Evolutionary conservation across 2,797 vertebrate species (phyloP).

Genomic region (Tokudaia tokunoshimensis): DNA sequence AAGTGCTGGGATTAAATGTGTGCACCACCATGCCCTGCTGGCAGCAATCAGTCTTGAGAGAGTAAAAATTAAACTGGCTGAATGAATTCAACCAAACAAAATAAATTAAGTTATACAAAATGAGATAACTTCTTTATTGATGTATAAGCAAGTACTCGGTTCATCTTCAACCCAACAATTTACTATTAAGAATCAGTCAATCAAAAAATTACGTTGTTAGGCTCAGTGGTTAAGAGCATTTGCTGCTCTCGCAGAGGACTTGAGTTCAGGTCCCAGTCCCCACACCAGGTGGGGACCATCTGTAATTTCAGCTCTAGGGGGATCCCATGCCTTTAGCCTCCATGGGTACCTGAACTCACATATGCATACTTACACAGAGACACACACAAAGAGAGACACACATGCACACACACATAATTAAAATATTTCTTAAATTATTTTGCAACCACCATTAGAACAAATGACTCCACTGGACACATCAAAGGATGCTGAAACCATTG

Average conservation of each 20-base stretch:
- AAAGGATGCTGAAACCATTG: neutral
- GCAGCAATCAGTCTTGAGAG: neutral
- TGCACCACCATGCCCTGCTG: too few species aligned
- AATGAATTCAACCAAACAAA: neutral
- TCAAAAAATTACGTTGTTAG: neutral
- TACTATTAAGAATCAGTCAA: neutral
- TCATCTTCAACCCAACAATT: neutral
- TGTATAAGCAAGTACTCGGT: neutral
- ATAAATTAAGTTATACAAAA: neutral
- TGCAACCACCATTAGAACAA: neutral
- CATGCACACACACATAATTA: neutral
- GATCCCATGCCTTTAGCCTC: neutral
- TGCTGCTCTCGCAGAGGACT: neutral
- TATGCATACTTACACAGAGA: neutral
- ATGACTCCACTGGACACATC: neutral
- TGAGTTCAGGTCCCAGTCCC: neutral
- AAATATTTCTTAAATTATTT: neutral
- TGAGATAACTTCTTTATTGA: neutral
- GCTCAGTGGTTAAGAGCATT: neutral
- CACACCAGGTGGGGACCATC: neutral
- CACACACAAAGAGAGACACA: neutral
- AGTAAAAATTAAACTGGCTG: neutral
- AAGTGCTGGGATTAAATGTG: too few species aligned
- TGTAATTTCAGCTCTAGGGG: neutral
- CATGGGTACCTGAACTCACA: neutral